Evolutionary conservation across 2,888 invertebrate genomes (phyloP).

Genomic region (Brachyopa scutellaris): DNA sequence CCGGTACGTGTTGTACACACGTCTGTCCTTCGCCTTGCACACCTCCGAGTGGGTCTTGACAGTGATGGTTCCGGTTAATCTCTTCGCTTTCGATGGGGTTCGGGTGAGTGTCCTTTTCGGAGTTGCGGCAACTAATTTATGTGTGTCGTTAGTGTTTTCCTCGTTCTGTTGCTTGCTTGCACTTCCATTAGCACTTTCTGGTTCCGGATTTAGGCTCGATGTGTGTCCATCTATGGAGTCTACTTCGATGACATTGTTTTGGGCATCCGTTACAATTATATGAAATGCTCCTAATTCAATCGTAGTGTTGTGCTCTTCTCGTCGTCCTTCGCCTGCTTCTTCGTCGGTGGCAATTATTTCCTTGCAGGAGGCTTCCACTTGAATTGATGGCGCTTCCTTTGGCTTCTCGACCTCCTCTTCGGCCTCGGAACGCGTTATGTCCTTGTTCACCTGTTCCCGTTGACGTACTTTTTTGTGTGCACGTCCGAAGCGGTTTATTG

Average conservation of each 20-base stretch:
- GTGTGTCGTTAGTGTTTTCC: conserved; percentile 34
- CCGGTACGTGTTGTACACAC: conserved; percentile 78
- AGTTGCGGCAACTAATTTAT: conserved; percentile 51
- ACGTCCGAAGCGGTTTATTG: conserved; percentile 80
- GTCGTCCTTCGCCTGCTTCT: too few relatives aligned
- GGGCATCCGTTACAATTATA: conserved; percentile 80
- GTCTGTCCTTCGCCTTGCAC: conserved; percentile 76
- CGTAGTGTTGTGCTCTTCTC: conserved; percentile 1
- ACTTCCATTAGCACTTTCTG: conserved; percentile 32
- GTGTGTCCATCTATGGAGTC: conserved; percentile 77
- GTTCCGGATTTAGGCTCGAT: conserved; percentile 19
- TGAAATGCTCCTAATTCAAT: conserved; percentile 75
- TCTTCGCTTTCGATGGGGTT: conserved; percentile 73
- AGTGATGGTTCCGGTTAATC: conserved; percentile 31
- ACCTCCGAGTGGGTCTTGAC: conserved; percentile 79
- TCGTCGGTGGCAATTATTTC: conserved; percentile 74
- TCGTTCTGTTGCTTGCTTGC: conserved; percentile 21
- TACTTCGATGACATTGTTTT: conserved; percentile 80
- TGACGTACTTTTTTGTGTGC: conserved; percentile 80
- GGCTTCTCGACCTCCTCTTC: conserved; percentile 74
- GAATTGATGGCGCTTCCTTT: conserved; percentile 78
- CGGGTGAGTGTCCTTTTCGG: conserved; percentile 73
- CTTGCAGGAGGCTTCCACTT: conserved; percentile 78
- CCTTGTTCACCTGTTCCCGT: conserved; percentile 72
- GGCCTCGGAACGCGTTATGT: conserved; percentile 31